A percentile compares a stretch with the other conserved stretches of the same genome.
phyloP scores from a whole-genome alignment of 1,140 invertebrate genomes.

The Zaprionus africanus region DNA sequence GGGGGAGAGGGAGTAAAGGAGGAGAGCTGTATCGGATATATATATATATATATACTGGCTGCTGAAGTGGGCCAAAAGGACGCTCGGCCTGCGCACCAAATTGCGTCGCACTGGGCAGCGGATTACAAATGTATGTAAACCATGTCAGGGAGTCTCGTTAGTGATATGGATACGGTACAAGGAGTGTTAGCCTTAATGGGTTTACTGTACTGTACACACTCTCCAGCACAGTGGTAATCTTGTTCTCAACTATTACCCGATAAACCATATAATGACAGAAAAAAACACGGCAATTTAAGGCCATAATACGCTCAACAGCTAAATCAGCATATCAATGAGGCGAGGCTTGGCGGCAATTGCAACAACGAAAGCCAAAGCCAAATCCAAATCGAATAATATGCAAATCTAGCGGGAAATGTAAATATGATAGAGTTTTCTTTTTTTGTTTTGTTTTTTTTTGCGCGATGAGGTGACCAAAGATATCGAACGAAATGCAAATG shows the following conservation, averaged over 20 bases:
- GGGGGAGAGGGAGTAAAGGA: background rate
- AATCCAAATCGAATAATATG: background rate
- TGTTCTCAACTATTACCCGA: background rate
- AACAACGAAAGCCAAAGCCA: background rate
- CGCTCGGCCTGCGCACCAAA: conserved; percentile 19
- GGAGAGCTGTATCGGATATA: background rate
- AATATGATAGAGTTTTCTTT: background rate
- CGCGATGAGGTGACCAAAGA: background rate
- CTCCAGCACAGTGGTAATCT: conserved; percentile 3
- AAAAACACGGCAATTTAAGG: background rate
- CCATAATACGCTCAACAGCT: background rate
- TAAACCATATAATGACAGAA: background rate
- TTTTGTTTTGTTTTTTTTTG: background rate
- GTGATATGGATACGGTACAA: conserved; percentile 11
- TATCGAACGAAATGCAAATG: background rate
- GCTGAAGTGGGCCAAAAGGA: conserved; percentile 38
- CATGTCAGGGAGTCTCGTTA: conserved; percentile 55
- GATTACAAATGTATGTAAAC: conserved; percentile 26
- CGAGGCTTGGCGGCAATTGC: background rate
- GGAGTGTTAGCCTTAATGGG: conserved; percentile 29
- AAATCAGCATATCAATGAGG: background rate
- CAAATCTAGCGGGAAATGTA: background rate
- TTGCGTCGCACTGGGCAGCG: conserved; percentile 35
- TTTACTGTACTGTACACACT: conserved; percentile 1
- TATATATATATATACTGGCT: background rate